Base-by-base conservation (phyloP, 2,797 vertebrate genomes). In the Synanceia verrucosa region DNA sequence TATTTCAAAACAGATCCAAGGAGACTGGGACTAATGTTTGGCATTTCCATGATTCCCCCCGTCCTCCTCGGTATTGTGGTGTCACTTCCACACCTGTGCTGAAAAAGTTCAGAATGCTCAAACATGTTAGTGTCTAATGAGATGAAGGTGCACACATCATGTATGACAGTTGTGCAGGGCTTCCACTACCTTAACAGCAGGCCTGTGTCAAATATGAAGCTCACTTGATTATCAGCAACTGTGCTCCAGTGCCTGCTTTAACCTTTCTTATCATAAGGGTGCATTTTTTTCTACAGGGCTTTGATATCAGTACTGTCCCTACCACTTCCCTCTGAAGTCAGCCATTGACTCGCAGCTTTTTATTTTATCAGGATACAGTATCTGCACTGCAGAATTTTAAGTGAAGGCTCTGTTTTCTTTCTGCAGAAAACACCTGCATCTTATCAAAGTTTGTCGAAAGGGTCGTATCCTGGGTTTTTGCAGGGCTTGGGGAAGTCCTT, bases 401-500 rank as follows among this genome's bases (percentile, higher is more conserved):
- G 84, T 78, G 76, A 79, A 74, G 72, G 63, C 64, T 77, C 58
- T 76, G 66, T 62, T 83, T 89, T 90, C 81, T 81, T 76, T 86
- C 72, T 68, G 39, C 69, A 66, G 81, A 89, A 86, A 92, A 88
- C 78, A 91, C 87, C 88, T 92, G 88, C 89, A 82, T 90, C 82
- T 93, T 89, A 90, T 92, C 90, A 90, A 84, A 87, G 50, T 82
- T 77, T 79, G 73, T 74, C 26, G 56, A 84, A 82, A 76, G 79
- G 82, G 72, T 88, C 48, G 12, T 71, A 78, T 91, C 73, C 64
- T 65, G 51, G 62, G 76, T 81, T 79, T 63, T 84, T 51, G 9
- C 34, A 28, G 29, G 75, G 43, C 60, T n/a, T 51, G 69, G 56
- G 52, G 69, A 82, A 73, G 73, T 84, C 89, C 77, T 86, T 66